A percentile compares a stretch with the other conserved stretches of the same genome.
These are phyloP conservation scores for Ivindomyrus marchei DNA, from an alignment of 2,113 vertebrate species.

Conservation along the genomic window DNA sequence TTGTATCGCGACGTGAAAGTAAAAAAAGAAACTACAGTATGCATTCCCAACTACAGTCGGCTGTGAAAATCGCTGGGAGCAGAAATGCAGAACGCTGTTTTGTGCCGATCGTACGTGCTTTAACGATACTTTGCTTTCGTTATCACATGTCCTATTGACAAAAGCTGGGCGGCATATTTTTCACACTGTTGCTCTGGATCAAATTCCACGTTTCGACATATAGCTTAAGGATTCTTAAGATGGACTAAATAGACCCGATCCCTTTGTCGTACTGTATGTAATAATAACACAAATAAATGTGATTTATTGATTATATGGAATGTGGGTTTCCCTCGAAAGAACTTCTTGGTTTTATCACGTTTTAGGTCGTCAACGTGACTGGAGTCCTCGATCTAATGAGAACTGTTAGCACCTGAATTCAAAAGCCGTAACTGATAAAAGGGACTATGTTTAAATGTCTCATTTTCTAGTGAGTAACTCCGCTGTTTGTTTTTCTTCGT, in stretches of 20 bases:
- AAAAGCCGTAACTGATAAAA: background rate
- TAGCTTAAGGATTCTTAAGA: background rate
- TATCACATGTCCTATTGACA: background rate
- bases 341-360: background rate
- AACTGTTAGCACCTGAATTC: background rate
- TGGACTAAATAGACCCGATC: background rate
- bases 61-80: background rate
- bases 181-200: background rate
- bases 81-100: background rate
- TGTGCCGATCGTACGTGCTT: background rate
- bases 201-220: background rate
- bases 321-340: background rate
- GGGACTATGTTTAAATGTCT: background rate
- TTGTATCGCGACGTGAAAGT: background rate
- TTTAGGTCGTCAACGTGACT: background rate
- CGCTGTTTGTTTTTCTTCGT: conserved; percentile 44
- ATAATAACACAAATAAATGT: background rate
- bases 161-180: background rate
- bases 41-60: background rate
- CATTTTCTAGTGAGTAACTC: conserved; percentile 25
- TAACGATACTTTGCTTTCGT: background rate
- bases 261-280: background rate
- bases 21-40: background rate
- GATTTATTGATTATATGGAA: background rate
- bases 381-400: background rate